Evolutionary conservation across 1,140 invertebrate genomes (phyloP).

Genomic region (Apolygus lucorum): DNA sequence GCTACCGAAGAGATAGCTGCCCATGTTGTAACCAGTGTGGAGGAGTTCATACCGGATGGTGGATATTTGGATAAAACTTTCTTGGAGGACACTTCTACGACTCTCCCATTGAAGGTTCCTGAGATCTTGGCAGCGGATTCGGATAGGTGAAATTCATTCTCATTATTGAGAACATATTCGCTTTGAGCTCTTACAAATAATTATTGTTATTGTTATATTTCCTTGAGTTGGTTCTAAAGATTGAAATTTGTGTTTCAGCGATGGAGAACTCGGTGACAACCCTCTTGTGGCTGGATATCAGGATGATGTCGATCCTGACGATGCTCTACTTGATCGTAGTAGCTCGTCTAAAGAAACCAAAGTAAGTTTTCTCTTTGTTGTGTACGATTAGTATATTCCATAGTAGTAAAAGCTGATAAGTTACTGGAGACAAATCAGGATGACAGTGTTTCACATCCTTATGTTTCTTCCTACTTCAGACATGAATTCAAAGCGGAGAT

Average conservation of each 20-base stretch:
- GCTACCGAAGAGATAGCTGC: not conserved
- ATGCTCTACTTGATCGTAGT: conserved; percentile 34
- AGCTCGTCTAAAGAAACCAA: not conserved
- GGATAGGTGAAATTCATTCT: not conserved
- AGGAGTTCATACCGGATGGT: conserved; percentile 79
- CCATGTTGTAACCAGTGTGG: conserved; percentile 50
- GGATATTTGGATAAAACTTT: conserved; percentile 70
- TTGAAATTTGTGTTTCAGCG: conserved; percentile 50
- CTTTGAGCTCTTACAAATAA: not conserved
- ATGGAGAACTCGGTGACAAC: conserved; percentile 64
- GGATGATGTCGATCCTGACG: conserved; percentile 73
- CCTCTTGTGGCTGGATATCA: conserved; percentile 78
- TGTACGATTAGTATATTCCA: too few species aligned
- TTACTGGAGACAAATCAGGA: too few species aligned
- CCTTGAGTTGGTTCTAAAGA: too few species aligned
- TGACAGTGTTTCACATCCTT: too few species aligned
- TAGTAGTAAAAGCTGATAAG: too few species aligned
- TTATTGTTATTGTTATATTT: too few species aligned
- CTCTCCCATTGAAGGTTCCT: conserved; percentile 40
- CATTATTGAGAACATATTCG: not conserved
- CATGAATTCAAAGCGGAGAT: too few species aligned
- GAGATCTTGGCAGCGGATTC: conserved; percentile 26
- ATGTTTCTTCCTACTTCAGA: too few species aligned
- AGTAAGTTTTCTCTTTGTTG: too few species aligned
- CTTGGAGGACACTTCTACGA: conserved; percentile 55